phyloP scores from a whole-genome alignment of 2,113 vertebrate genomes.

The Illadopsis cleaveri region DNA sequence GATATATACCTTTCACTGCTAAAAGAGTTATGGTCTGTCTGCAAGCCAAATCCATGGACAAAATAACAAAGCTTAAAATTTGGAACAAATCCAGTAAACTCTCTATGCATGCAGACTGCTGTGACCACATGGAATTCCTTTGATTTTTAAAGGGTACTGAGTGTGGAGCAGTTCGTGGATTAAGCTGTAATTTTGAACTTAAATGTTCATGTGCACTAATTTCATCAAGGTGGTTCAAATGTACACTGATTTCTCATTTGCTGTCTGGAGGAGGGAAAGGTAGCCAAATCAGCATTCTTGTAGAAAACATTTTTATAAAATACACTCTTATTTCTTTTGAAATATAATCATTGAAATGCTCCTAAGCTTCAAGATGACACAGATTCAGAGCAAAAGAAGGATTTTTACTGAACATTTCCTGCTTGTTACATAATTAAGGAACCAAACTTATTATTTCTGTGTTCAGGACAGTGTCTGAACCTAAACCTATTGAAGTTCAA shows the following conservation, averaged over 20 bases:
- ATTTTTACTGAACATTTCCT: not conserved
- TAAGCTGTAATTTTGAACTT: not conserved
- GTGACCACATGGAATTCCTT: constrained; percentile 1
- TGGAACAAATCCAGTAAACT: constrained; percentile 4
- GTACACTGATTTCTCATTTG: not conserved
- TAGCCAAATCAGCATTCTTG: not conserved
- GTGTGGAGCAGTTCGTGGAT: not conserved
- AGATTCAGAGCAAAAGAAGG: not conserved
- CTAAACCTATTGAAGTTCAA: not conserved
- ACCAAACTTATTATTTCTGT: not conserved
- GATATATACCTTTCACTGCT: not conserved
- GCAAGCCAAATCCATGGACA: not conserved
- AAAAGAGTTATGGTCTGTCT: not conserved
- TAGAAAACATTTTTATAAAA: not conserved
- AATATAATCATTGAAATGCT: not conserved
- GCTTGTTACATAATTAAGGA: not conserved
- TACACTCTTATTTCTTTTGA: not conserved
- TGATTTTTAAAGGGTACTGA: not conserved
- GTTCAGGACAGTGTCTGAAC: not conserved
- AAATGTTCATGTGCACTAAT: not conserved
- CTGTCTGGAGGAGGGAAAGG: not conserved
- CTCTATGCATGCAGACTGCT: not conserved
- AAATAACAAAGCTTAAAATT: constrained; percentile 17
- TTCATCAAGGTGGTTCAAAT: not conserved
- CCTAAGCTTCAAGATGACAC: not conserved